Evolutionary conservation across 1,140 invertebrate species (phyloP), one percentile per base, ranked within the genome.

Genomic region (Eriosoma lanigerum): DNA sequence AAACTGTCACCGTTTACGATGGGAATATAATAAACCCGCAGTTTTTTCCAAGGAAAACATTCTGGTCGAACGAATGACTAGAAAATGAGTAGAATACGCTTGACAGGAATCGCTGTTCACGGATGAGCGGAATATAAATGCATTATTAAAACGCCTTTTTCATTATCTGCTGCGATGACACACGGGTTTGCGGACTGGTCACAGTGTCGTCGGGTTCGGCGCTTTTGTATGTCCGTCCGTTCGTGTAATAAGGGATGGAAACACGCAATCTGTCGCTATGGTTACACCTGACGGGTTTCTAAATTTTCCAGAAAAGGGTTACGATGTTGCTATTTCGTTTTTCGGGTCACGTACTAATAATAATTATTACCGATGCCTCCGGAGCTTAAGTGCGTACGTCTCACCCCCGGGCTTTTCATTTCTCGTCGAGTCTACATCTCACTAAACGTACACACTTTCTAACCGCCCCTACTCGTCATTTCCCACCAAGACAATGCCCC

Each of bases 311-410:
- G 73, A 56, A 76, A 76, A 76, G 73, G 73, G 73, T 76, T 76
- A 76, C 73, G 44, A 44, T 58, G 73, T 76, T 76, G 58, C 58
- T 76, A 76, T 76, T 76, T 76, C 21, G 73, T 52, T 76, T 76
- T 76, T 76, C 73, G 54, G 73, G 73, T 76, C 73, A 76, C 73
- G 73, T 76, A n/a, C 50, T 44, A 76, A 76, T 76, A 76, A 76
- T 76, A 76, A 76, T 76, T 58, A 76, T 29, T 56, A 24, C 21
- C 21, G 21, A 26, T 3, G 32, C 8, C 32, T 8, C 13, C 32
- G 54, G 32, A 38, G 54, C 58, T 76, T 46, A 76, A 13, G 13
- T 58, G 54, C 58, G 58, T 46, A 76, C 21, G 13, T 58, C 32
- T 68, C 54, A 26, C 70, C 50, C n/a, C 1, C 6, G 32, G 73